Percentiles rank a stretch among this genome's conserved stretches.
Evolutionary conservation across 2,888 invertebrate genomes (phyloP).

Genomic region (Eupithecia insigniata): DNA sequence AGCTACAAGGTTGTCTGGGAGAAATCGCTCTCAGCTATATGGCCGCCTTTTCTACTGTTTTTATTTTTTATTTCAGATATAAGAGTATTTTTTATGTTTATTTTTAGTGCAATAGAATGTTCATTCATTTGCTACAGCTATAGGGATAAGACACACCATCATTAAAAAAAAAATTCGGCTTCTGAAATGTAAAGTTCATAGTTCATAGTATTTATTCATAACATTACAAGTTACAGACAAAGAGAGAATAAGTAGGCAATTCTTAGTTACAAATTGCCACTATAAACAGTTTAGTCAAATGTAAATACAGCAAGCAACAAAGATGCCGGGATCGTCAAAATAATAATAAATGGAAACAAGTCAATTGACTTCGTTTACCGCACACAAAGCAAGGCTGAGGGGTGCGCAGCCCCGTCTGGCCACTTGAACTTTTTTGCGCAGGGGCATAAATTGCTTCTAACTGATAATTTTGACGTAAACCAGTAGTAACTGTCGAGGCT

Average conservation of each 20-base stretch:
- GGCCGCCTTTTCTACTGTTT: too few species aligned
- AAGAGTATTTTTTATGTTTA: too few species aligned
- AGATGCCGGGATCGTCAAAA: slow-evolving; percentile 49
- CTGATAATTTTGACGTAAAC: slow-evolving; percentile 82
- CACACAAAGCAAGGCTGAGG: slow-evolving; percentile 47
- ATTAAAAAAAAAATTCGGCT: not conserved
- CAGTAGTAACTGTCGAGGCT: slow-evolving; percentile 77
- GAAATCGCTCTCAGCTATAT: too few species aligned
- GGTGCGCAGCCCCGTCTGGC: slow-evolving; percentile 55
- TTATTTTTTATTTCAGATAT: too few species aligned
- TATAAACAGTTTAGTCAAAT: slow-evolving; percentile 34
- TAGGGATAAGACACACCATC: not conserved
- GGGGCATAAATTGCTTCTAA: slow-evolving; percentile 75
- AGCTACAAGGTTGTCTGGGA: too few species aligned
- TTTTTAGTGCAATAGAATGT: too few species aligned
- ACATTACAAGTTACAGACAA: too few species aligned
- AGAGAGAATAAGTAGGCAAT: not conserved
- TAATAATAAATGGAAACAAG: slow-evolving; percentile 75
- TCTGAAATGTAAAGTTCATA: not conserved
- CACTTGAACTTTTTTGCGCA: slow-evolving; percentile 77
- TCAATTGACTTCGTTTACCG: slow-evolving; percentile 70
- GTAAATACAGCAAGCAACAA: slow-evolving; percentile 44
- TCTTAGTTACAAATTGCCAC: slow-evolving; percentile 26
- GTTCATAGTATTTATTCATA: too few species aligned
- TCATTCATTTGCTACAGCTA: too few species aligned